Conservation (phyloP, 2,113 vertebrate genomes). For the Channa maculata region DNA sequence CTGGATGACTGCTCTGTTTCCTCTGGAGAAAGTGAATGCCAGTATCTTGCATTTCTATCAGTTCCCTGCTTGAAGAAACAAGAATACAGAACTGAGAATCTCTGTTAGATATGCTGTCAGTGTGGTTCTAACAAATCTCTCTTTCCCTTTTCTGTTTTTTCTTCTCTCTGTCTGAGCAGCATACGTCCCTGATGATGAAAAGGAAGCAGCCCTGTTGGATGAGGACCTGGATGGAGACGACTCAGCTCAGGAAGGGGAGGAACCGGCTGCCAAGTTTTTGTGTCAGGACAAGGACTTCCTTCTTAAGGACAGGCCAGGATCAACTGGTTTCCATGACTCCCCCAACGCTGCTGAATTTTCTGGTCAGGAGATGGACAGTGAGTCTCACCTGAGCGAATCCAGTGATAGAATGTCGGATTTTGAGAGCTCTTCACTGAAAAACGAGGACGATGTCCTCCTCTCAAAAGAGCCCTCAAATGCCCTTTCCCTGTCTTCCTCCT, state of each 20-base stretch:
- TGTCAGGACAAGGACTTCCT: slow-evolving; percentile 92
- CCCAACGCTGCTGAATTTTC: slow-evolving; percentile 92
- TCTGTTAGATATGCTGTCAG: slow-evolving; percentile 46
- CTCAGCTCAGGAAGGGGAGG: slow-evolving; percentile 88
- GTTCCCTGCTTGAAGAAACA: slow-evolving; percentile 41
- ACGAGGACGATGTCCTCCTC: slow-evolving; percentile 90
- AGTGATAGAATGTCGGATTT: slow-evolving; percentile 98
- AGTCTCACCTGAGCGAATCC: slow-evolving; percentile 97
- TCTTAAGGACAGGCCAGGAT: slow-evolving; percentile 88
- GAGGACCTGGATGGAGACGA: slow-evolving; percentile 92
- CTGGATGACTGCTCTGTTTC: slow-evolving; percentile 58
- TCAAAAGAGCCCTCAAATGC: slow-evolving; percentile 87
- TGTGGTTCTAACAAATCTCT: slow-evolving; percentile 54
- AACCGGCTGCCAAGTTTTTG: slow-evolving; percentile 90
- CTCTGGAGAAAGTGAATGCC: slow-evolving; percentile 37
- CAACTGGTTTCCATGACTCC: slow-evolving; percentile 92
- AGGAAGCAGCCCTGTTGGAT: slow-evolving; percentile 92
- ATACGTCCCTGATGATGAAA: slow-evolving; percentile 95
- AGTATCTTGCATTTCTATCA: slow-evolving; percentile 57
- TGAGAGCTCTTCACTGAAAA: slow-evolving; percentile 94
- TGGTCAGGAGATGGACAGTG: slow-evolving; percentile 97
- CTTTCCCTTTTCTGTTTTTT: slow-evolving; percentile 48
- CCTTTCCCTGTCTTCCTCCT: slow-evolving; percentile 69
- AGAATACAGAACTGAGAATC: slow-evolving; percentile 52
- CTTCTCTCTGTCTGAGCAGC: slow-evolving; percentile 85